These are phyloP conservation scores for Perca schrenkii DNA, from an alignment of 2,113 vertebrate species.

Conservation along the genomic window DNA sequence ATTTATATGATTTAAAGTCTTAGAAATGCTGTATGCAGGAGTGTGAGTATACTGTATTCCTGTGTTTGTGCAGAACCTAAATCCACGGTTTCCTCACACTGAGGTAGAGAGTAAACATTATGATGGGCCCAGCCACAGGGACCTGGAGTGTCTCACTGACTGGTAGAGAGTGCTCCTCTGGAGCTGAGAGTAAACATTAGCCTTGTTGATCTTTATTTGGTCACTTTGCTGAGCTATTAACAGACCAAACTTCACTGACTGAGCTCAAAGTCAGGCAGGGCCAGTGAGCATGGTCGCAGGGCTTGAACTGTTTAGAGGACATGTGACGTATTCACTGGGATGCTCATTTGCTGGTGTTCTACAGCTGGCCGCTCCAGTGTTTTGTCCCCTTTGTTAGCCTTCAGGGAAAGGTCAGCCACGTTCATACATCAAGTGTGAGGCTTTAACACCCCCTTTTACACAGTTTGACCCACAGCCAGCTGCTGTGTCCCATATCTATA, in stretches of 20 bases:
- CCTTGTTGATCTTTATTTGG: constrained; percentile 80
- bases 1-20: constrained; percentile 3
- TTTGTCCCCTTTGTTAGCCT: constrained; percentile 42
- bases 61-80: constrained; percentile 75
- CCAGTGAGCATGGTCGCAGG: constrained; percentile 9
- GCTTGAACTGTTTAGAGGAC: constrained; percentile 42
- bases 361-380: constrained; percentile 48
- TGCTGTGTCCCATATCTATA: constrained; percentile 51
- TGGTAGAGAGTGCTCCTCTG: constrained; percentile 55
- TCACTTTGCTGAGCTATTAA: constrained; percentile 73
- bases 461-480: constrained; percentile 58
- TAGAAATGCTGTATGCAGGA: constrained; percentile 36
- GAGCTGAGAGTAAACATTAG: constrained; percentile 66
- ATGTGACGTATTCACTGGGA: constrained; percentile 15
- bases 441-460: constrained; percentile 57
- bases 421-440: constrained; percentile 52
- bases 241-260: constrained; percentile 54
- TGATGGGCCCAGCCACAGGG: constrained; percentile 64
- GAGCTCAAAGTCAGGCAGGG: background rate
- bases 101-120: constrained; percentile 71
- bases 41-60: constrained; percentile 53
- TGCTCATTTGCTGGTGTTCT: constrained; percentile 35
- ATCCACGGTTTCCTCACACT: constrained; percentile 65
- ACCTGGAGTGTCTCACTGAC: constrained; percentile 73
- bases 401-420: constrained; percentile 56